Evolutionary conservation across 2,113 vertebrate genomes (phyloP).

Genomic region (Pseudolaguvia tuberculata): DNA sequence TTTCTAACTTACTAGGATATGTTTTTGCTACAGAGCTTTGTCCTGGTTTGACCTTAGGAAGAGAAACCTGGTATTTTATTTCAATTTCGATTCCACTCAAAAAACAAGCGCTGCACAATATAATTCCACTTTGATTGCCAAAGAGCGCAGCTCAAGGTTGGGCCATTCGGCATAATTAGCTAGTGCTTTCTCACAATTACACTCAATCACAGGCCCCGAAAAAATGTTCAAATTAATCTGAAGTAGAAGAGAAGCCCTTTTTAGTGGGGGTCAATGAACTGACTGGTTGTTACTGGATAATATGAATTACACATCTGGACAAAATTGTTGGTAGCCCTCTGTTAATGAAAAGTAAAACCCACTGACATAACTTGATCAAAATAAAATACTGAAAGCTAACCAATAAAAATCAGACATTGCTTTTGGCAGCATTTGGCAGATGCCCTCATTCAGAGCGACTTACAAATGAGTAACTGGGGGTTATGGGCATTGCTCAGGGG

Average conservation of each 20-base stretch:
- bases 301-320: not conserved
- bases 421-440: no score
- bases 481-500: no score
- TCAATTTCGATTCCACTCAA: not conserved
- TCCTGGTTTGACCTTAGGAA: not conserved
- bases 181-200: slow-evolving; percentile 26
- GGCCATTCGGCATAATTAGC: slow-evolving; percentile 39
- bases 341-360: no score
- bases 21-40: not conserved
- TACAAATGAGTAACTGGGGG: no score
- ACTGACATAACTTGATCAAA: no score
- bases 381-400: no score
- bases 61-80: not conserved
- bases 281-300: not conserved
- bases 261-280: slow-evolving; percentile 16
- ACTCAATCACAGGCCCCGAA: slow-evolving; percentile 7
- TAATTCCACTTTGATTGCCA: slow-evolving; percentile 19
- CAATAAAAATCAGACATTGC: no score
- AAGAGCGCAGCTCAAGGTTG: slow-evolving; percentile 37
- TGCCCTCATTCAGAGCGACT: no score
- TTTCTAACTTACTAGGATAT: no score
- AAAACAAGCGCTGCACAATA: not conserved
- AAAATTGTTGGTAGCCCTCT: no score
- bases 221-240: slow-evolving; percentile 32
- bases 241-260: slow-evolving; percentile 22